A percentile compares a stretch with the other conserved stretches of the same genome.
Evolutionary conservation across 1,140 invertebrate genomes (phyloP).

Genomic region (Pseudachorutes palmiensis): DNA sequence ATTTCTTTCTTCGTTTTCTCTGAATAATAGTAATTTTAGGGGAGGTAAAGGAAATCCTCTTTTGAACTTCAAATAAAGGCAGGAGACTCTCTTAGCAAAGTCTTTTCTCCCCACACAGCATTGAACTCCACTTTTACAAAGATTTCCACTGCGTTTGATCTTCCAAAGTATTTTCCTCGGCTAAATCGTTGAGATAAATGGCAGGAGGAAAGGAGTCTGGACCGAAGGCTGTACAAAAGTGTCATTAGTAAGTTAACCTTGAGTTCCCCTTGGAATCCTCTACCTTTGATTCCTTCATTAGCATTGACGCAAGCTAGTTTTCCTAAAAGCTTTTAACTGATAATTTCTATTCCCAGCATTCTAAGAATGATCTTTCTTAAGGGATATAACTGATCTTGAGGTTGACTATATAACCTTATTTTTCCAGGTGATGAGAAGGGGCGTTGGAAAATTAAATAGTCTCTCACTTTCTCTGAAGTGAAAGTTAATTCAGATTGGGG

Average conservation of each 20-base stretch:
- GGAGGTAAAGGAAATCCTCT: too few species aligned
- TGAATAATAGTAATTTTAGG: too few species aligned
- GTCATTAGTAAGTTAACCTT: not conserved
- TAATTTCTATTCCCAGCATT: not conserved
- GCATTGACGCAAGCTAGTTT: not conserved
- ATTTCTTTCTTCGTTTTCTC: too few species aligned
- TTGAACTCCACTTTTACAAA: too few species aligned
- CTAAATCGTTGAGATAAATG: too few species aligned
- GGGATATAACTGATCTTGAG: not conserved
- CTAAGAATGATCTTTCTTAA: not conserved
- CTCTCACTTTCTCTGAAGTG: not conserved
- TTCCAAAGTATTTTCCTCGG: too few species aligned
- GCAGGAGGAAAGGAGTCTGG: too few species aligned
- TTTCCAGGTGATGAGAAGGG: not conserved
- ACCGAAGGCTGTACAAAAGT: too few species aligned
- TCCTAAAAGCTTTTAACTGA: not conserved
- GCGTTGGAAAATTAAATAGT: not conserved
- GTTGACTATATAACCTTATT: not conserved
- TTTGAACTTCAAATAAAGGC: too few species aligned
- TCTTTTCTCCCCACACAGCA: too few species aligned
- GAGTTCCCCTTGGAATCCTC: not conserved
- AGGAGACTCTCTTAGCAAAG: too few species aligned
- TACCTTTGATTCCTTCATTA: not conserved
- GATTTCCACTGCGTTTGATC: too few species aligned
- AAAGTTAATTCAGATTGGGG: not conserved